These are phyloP conservation scores for Margaritifera margaritifera DNA, from an alignment of 2,888 invertebrate genomes.

Conservation along the genomic window DNA sequence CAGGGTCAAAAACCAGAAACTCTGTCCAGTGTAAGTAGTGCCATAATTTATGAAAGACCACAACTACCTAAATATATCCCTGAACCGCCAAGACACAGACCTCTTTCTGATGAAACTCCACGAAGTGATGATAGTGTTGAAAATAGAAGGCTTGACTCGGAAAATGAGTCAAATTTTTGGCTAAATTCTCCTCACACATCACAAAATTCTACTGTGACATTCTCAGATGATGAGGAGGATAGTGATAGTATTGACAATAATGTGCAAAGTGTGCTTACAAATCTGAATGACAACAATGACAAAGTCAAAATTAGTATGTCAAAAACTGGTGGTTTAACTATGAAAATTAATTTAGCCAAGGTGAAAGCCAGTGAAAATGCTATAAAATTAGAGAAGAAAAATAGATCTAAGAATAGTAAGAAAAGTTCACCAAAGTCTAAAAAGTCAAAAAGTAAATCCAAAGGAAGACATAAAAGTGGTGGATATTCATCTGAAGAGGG, in stretches of 20 bases:
- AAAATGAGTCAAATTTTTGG: not conserved
- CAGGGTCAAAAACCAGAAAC: constrained; percentile 70
- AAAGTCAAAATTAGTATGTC: constrained; percentile 43
- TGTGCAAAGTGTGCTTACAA: constrained; percentile 48
- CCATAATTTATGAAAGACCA: constrained; percentile 60
- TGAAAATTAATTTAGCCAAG: constrained; percentile 41
- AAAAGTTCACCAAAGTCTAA: constrained; percentile 19
- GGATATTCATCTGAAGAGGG: constrained; percentile 2
- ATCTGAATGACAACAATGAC: constrained; percentile 47
- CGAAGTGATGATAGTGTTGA: constrained; percentile 23
- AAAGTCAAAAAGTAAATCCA: constrained; percentile 20
- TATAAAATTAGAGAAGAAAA: constrained; percentile 13
- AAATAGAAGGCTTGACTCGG: no score
- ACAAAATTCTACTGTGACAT: constrained; percentile 36
- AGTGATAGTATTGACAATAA: constrained; percentile 33
- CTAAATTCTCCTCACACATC: constrained; percentile 16
- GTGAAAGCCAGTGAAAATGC: constrained; percentile 37
- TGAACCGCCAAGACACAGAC: constrained; percentile 57
- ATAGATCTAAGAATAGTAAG: no score
- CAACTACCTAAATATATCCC: constrained; percentile 69
- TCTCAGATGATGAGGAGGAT: constrained; percentile 58
- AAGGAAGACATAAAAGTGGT: constrained; percentile 14
- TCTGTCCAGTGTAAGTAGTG: constrained; percentile 65
- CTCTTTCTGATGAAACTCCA: constrained; percentile 21
- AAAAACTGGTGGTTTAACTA: constrained; percentile 42